Percentiles rank a stretch among this genome's conserved stretches.
These are phyloP conservation scores for Troides aeacus DNA, from an alignment of 2,888 invertebrate species.

Conservation along the genomic window DNA sequence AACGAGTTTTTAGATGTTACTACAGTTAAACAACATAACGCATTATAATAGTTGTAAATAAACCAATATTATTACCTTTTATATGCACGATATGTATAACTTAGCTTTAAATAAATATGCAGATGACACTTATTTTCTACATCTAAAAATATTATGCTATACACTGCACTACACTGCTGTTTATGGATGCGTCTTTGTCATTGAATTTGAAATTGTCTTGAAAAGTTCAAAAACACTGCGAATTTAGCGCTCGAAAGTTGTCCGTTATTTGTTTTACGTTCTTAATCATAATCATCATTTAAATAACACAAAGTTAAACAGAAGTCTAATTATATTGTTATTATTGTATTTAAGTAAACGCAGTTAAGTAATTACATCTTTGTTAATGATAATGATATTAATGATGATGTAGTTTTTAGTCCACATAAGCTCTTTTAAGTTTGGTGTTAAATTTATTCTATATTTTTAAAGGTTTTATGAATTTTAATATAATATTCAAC, in stretches of 20 bases:
- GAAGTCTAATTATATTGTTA: too few relatives aligned
- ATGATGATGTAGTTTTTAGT: too few relatives aligned
- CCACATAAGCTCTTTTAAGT: too few relatives aligned
- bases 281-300: not conserved
- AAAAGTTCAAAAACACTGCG: constrained; percentile 14
- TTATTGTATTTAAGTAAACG: too few relatives aligned
- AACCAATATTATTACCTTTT: constrained; percentile 62
- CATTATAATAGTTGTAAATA: constrained; percentile 34
- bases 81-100: constrained; percentile 56
- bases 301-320: too few relatives aligned
- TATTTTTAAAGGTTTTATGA: too few relatives aligned
- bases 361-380: too few relatives aligned
- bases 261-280: not conserved
- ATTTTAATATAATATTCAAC: too few relatives aligned
- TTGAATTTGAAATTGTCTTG: constrained; percentile 32
- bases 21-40: constrained; percentile 40
- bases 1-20: constrained; percentile 74
- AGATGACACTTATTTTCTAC: constrained; percentile 77
- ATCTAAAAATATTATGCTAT: constrained; percentile 80
- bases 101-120: constrained; percentile 55
- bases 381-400: too few relatives aligned
- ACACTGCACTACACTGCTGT: constrained; percentile 44
- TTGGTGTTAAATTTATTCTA: too few relatives aligned
- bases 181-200: constrained; percentile 37
- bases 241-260: constrained; percentile 5